phyloP scores from a whole-genome alignment of 2,888 invertebrate genomes.

The Stenichneumon culpator region DNA sequence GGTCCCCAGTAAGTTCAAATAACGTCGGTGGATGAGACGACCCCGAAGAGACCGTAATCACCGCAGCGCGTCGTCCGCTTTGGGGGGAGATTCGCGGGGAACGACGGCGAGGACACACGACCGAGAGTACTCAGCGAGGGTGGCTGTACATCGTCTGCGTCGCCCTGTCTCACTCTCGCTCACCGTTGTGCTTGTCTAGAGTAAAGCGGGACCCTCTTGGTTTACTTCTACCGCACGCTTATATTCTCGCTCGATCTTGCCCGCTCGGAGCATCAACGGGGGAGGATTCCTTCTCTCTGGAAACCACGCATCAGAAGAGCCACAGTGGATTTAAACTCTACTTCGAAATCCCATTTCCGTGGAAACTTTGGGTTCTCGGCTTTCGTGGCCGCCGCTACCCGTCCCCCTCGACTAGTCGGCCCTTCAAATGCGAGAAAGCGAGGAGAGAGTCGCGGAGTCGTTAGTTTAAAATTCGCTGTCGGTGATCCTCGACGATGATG shows the following conservation, averaged over 20 bases:
- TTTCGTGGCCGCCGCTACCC: neutral
- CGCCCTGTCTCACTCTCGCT: constrained; percentile 9
- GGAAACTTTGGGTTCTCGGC: constrained; percentile 45
- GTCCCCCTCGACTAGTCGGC: neutral
- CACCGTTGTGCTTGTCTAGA: neutral
- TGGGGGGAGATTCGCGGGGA: constrained; percentile 35
- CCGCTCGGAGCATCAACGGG: constrained; percentile 48
- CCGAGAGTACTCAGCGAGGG: constrained; percentile 23
- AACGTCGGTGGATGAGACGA: constrained; percentile 50
- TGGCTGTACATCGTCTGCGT: constrained; percentile 34
- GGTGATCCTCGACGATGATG: neutral
- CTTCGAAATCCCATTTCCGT: constrained; percentile 51
- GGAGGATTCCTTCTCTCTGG: constrained; percentile 23
- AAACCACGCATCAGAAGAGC: constrained; percentile 17
- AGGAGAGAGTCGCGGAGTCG: neutral
- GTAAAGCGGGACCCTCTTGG: neutral
- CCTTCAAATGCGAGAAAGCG: neutral
- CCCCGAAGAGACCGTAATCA: constrained; percentile 62
- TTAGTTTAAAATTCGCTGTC: neutral
- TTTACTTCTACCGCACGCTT: constrained; percentile 34
- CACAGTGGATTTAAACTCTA: constrained; percentile 58
- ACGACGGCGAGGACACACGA: constrained; percentile 41
- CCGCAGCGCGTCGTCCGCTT: constrained; percentile 61
- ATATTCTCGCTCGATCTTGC: constrained; percentile 32
- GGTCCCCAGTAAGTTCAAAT: constrained; percentile 38